A percentile compares a stretch with the other conserved stretches of the same genome.
These are phyloP conservation scores for Idaea straminata DNA, from an alignment of 2,888 invertebrate species.

Conservation along the genomic window DNA sequence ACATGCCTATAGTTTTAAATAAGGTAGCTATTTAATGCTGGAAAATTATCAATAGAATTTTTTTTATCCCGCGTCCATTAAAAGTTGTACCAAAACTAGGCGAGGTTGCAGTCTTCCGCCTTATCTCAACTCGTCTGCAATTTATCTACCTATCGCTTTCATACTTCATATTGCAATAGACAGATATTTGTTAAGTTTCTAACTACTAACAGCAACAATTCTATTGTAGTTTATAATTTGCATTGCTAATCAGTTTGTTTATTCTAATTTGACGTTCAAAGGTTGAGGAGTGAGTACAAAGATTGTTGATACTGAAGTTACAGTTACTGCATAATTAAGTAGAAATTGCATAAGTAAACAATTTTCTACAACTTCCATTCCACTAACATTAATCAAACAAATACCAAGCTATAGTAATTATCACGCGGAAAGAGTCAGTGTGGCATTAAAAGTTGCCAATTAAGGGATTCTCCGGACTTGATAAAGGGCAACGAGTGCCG, in stretches of 20 bases:
- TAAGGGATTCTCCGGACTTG: constrained; percentile 34
- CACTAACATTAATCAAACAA: too few relatives aligned
- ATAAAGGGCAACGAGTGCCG: constrained; percentile 33
- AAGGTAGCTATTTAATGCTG: too few relatives aligned
- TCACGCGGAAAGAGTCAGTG: constrained; percentile 9
- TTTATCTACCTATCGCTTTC: too few relatives aligned
- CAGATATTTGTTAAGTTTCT: neutral
- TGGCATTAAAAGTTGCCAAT: constrained; percentile 48
- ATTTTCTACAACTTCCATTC: too few relatives aligned
- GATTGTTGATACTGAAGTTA: neutral
- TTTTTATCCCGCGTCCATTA: too few relatives aligned
- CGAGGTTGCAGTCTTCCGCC: too few relatives aligned
- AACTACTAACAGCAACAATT: constrained; percentile 17
- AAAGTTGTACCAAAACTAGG: too few relatives aligned
- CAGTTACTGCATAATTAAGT: neutral
- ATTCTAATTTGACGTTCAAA: constrained; percentile 33
- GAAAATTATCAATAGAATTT: too few relatives aligned
- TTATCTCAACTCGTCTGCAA: too few relatives aligned
- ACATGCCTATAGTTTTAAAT: too few relatives aligned
- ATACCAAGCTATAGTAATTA: neutral
- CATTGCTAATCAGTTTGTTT: constrained; percentile 42
- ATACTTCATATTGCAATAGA: too few relatives aligned
- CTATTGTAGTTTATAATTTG: constrained; percentile 43
- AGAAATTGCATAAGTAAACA: neutral
- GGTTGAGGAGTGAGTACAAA: constrained; percentile 14